phyloP scores from a whole-genome alignment of 2,888 invertebrate species.

The Conistra vaccinii region DNA sequence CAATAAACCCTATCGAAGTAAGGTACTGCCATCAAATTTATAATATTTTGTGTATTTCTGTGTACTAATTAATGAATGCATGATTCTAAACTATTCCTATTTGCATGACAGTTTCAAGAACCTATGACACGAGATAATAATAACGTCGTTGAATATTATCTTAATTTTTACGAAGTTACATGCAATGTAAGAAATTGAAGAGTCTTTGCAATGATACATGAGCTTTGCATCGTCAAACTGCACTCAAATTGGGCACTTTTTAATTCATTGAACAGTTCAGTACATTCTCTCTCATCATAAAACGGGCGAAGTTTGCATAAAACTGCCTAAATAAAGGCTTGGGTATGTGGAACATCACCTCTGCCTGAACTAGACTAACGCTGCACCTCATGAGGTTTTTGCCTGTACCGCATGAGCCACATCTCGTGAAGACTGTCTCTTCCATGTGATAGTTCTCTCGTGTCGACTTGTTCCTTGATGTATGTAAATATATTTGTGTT shows the following conservation, averaged over 20 bases:
- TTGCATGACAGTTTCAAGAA: constrained; percentile 50
- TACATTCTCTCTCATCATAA: neutral
- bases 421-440: neutral
- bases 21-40: constrained; percentile 25
- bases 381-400: neutral
- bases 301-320: neutral
- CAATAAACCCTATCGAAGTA: constrained; percentile 39
- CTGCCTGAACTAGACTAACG: neutral
- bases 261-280: constrained; percentile 1
- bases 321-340: neutral
- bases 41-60: constrained; percentile 28
- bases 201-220: neutral
- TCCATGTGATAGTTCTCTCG: constrained; percentile 44
- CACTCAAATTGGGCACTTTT: neutral
- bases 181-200: neutral
- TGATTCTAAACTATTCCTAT: constrained; percentile 37
- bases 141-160: neutral
- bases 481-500: constrained; percentile 61
- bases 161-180: neutral
- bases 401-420: neutral
- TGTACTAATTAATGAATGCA: constrained; percentile 51
- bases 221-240: neutral
- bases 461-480: constrained; percentile 43
- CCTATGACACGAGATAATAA: constrained; percentile 50
- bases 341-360: neutral